Evolutionary conservation across 2,113 vertebrate genomes (phyloP).

Genomic region (Crotalus viridis): DNA sequence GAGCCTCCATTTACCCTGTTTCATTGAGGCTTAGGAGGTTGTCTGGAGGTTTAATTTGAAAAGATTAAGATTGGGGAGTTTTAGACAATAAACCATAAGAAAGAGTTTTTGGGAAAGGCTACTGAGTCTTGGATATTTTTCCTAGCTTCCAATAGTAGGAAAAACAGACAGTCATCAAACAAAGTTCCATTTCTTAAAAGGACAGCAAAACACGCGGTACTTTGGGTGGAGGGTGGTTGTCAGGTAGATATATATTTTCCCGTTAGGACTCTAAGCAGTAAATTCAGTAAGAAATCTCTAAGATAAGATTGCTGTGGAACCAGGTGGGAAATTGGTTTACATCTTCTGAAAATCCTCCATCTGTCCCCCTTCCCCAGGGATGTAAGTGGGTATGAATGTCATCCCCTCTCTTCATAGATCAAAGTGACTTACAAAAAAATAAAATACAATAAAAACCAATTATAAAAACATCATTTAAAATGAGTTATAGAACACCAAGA

Average conservation of each 20-base stretch:
- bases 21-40: neutral
- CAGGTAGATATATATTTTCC: neutral
- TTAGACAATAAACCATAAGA: neutral
- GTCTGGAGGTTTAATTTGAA: neutral
- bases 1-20: neutral
- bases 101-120: neutral
- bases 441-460: neutral
- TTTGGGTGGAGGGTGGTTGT: neutral
- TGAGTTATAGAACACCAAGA: neutral
- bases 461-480: neutral
- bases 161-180: neutral
- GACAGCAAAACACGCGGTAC: neutral
- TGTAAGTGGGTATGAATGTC: neutral
- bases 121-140: neutral
- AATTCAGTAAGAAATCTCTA: neutral
- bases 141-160: neutral
- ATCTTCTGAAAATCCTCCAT: neutral
- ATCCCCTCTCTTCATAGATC: neutral
- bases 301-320: neutral
- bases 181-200: neutral
- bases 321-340: neutral
- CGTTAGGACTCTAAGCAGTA: neutral
- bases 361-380: neutral
- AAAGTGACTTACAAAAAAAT: neutral
- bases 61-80: neutral